Evolutionary conservation across 2,113 vertebrate genomes (phyloP).

Genomic region (Archilochus colubris): DNA sequence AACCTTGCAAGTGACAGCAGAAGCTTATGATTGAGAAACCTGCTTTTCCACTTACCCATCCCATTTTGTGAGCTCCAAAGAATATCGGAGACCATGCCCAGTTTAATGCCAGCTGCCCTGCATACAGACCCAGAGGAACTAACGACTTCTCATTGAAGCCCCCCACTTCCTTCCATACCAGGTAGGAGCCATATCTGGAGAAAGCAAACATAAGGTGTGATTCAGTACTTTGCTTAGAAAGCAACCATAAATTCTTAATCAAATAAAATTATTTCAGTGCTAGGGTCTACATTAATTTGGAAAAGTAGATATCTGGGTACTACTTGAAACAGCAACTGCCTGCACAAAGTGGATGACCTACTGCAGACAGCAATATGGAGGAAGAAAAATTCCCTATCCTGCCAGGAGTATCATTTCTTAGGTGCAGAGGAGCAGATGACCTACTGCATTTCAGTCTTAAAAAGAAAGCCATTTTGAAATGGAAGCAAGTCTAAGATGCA

Average conservation of each 20-base stretch:
- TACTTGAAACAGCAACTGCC: neutral
- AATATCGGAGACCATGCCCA: constrained; percentile 82
- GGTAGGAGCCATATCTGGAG: constrained; percentile 79
- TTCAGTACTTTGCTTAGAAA: neutral
- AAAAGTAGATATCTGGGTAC: neutral
- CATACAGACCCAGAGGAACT: constrained; percentile 81
- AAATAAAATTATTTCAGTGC: neutral
- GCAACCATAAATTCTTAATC: neutral
- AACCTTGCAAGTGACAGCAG: neutral
- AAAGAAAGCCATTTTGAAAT: neutral
- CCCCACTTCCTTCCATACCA: constrained; percentile 81
- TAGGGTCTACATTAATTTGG: neutral
- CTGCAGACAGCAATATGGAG: neutral
- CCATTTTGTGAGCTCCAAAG: constrained; percentile 76
- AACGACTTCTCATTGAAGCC: constrained; percentile 75
- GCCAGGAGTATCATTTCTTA: neutral
- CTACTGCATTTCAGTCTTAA: neutral
- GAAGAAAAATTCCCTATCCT: neutral
- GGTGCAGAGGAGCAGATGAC: neutral
- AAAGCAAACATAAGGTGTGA: neutral
- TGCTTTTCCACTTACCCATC: constrained; percentile 76
- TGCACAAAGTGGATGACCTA: neutral
- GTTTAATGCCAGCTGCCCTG: constrained; percentile 79
- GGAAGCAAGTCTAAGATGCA: neutral
- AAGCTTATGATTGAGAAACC: neutral